Conservation (phyloP, 2,113 vertebrate species). For the Meles meles region DNA sequence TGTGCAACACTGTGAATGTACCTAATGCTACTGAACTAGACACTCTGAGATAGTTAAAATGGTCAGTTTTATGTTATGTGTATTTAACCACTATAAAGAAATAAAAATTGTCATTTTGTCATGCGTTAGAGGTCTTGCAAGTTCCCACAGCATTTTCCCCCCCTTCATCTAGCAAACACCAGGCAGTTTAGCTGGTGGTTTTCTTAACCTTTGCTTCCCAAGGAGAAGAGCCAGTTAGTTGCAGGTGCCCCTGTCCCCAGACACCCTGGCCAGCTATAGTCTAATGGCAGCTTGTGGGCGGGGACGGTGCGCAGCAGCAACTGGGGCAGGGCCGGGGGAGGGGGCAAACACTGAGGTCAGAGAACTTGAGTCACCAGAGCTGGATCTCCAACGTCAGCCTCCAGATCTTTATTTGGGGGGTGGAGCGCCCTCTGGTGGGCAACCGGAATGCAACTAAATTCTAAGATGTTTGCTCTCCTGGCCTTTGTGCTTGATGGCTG, state of each 20-base stretch:
- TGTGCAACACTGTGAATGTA: background rate
- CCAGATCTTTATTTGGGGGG: background rate
- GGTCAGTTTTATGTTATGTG: background rate
- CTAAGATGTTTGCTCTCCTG: background rate
- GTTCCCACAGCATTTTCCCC: background rate
- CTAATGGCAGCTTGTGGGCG: background rate
- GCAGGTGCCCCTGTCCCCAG: background rate
- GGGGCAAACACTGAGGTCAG: background rate
- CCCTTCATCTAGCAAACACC: background rate
- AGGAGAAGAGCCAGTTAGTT: background rate
- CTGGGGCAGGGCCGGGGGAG: no score
- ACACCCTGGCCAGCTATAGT: background rate
- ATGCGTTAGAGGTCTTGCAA: background rate
- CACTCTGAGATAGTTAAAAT: background rate
- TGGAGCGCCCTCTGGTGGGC: background rate
- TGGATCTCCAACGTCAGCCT: background rate
- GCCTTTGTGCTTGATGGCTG: background rate
- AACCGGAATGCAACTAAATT: background rate
- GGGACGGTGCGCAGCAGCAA: background rate
- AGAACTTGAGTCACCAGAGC: background rate
- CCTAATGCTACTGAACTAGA: background rate
- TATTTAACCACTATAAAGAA: background rate
- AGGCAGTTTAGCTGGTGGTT: background rate
- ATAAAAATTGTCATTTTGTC: background rate
- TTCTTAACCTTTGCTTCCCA: background rate